Evolutionary conservation across 2,888 invertebrate genomes (phyloP).

Genomic region (Temnothorax unifasciatus): DNA sequence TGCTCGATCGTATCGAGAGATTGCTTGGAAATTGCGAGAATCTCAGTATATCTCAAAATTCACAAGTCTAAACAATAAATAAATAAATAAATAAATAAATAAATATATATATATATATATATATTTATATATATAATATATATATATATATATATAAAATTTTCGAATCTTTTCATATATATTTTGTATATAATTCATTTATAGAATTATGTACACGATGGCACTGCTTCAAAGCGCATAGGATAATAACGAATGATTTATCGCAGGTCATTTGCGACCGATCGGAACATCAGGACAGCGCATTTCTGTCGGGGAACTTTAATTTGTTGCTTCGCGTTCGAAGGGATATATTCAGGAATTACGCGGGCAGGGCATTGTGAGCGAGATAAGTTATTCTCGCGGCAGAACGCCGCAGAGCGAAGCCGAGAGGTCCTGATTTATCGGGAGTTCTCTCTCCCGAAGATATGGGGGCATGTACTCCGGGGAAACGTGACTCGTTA

Average conservation of each 20-base stretch:
- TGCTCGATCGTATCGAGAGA: neutral
- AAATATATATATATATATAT: too few species aligned
- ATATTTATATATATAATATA: too few species aligned
- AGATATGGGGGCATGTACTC: constrained; percentile 61
- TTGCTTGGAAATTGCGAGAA: neutral
- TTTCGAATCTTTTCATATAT: neutral
- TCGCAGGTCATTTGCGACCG: constrained; percentile 3
- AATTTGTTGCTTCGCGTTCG: constrained; percentile 18
- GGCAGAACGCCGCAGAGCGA: neutral
- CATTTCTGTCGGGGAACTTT: constrained; percentile 14
- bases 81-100: too few species aligned
- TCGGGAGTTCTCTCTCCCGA: constrained; percentile 53
- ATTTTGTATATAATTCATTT: neutral
- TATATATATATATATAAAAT: neutral
- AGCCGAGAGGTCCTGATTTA: constrained; percentile 59
- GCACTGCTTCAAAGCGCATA: neutral
- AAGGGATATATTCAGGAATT: constrained; percentile 43
- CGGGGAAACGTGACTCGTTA: constrained; percentile 71
- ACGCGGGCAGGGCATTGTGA: constrained; percentile 34
- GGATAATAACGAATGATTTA: constrained; percentile 12
- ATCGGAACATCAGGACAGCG: constrained; percentile 2
- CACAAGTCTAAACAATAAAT: neutral
- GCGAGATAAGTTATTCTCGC: constrained; percentile 50
- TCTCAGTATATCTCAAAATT: neutral
- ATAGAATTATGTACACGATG: neutral